Evolutionary conservation across 2,797 vertebrate genomes (phyloP).

Genomic region (Hoplostethus mediterraneus): DNA sequence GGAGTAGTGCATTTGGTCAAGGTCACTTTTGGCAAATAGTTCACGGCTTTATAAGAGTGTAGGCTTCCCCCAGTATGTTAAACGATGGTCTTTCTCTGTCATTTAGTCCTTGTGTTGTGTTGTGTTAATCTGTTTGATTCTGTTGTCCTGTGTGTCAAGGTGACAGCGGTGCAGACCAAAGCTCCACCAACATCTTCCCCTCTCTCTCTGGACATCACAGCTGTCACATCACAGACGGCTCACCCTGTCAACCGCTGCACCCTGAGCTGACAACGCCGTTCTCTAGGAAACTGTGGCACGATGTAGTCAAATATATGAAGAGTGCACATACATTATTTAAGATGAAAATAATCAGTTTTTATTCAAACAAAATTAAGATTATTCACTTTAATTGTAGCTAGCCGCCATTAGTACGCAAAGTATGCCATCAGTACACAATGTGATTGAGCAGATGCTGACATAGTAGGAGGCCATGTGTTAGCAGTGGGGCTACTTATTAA

Average conservation of each 20-base stretch:
- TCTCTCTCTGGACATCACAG: conserved; percentile 62
- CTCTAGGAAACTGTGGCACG: conserved; percentile 34
- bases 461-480: conserved; percentile 15
- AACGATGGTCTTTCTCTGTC: not conserved
- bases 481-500: conserved; percentile 44
- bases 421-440: not conserved
- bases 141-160: conserved; percentile 47
- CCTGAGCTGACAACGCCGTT: conserved; percentile 55
- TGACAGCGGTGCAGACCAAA: conserved; percentile 58
- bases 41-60: no score
- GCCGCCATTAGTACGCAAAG: conserved; percentile 10
- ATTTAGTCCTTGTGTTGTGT: not conserved
- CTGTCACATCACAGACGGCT: conserved; percentile 70
- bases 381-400: conserved; percentile 10
- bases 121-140: conserved; percentile 22
- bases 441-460: conserved; percentile 13
- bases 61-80: not conserved
- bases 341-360: conserved; percentile 23
- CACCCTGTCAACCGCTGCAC: conserved; percentile 58
- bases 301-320: conserved; percentile 14
- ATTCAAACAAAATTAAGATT: conserved; percentile 5
- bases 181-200: conserved; percentile 36
- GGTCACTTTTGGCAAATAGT: not conserved
- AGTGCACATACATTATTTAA: not conserved
- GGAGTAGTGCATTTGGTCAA: conserved; percentile 10